Conservation (phyloP, 1,140 invertebrate species). For the Drosophila pseudoananassae region DNA sequence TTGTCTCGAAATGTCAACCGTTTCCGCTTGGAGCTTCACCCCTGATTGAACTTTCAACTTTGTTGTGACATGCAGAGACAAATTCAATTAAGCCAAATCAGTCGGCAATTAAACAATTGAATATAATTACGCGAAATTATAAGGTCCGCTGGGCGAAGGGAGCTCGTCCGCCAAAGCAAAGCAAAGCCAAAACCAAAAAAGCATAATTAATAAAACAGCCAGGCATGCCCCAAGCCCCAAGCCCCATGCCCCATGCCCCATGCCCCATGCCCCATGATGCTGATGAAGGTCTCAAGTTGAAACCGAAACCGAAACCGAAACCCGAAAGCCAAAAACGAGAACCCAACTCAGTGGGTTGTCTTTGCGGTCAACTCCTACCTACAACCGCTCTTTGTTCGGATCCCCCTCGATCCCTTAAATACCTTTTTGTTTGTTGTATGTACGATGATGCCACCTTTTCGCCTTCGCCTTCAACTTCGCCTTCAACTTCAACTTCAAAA, state of each 20-base stretch:
- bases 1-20: constrained; percentile 9
- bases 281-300: constrained; percentile 30
- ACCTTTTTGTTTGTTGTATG: constrained; percentile 13
- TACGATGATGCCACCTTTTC: neutral
- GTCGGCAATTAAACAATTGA: constrained; percentile 72
- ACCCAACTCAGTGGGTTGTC: constrained; percentile 49
- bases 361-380: constrained; percentile 38
- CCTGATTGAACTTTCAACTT: constrained; percentile 32
- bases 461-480: constrained; percentile 11
- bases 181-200: constrained; percentile 8
- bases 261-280: neutral
- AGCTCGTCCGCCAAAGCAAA: neutral
- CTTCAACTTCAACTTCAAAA: constrained; percentile 12
- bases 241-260: neutral
- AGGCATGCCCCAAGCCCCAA: neutral
- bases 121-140: constrained; percentile 65
- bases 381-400: neutral
- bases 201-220: constrained; percentile 71
- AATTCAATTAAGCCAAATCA: constrained; percentile 66
- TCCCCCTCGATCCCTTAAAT: neutral
- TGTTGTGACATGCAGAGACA: constrained; percentile 39
- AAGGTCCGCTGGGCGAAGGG: constrained; percentile 14
- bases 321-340: constrained; percentile 8
- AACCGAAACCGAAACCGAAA: constrained; percentile 1
- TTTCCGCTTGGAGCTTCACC: neutral